Evolutionary conservation across 2,113 vertebrate species (phyloP).

Genomic region (Boulengeromyrus knoepffleri): DNA sequence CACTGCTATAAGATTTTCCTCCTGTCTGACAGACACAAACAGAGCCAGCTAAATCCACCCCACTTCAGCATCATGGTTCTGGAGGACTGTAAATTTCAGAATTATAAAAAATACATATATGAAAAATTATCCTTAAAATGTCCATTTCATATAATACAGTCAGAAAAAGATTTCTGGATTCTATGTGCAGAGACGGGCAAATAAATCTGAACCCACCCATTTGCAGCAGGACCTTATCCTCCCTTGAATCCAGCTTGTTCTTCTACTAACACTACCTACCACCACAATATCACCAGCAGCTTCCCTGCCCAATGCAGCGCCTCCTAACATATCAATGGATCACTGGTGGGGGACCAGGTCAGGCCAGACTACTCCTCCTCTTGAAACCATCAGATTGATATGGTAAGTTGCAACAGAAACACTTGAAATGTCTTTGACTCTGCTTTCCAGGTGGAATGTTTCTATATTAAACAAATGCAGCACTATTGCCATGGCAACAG

Average conservation of each 20-base stretch:
- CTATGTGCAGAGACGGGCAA: not conserved
- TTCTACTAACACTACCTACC: not conserved
- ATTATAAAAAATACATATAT: not conserved
- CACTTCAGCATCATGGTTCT: not conserved
- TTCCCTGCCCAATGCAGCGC: not conserved
- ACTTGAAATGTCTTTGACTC: conserved; percentile 26
- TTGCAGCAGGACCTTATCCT: not conserved
- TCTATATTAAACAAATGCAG: conserved; percentile 40
- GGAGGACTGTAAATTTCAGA: not conserved
- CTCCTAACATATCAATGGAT: not conserved
- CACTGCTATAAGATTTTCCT: not conserved
- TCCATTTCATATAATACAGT: not conserved
- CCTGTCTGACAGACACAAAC: not conserved
- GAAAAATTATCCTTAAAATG: not conserved
- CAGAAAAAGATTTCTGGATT: not conserved
- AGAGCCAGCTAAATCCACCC: not conserved
- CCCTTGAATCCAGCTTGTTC: not conserved
- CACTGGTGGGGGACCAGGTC: not conserved
- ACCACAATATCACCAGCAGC: not conserved
- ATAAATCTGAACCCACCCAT: not conserved
- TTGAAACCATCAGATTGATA: conserved; percentile 1
- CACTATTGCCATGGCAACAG: conserved; percentile 50
- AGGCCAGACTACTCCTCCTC: not conserved
- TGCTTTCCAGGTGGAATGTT: conserved; percentile 25
- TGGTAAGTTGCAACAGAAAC: not conserved